Base-by-base conservation (phyloP, 2,113 vertebrate species). In the Nansenia antarctica region DNA sequence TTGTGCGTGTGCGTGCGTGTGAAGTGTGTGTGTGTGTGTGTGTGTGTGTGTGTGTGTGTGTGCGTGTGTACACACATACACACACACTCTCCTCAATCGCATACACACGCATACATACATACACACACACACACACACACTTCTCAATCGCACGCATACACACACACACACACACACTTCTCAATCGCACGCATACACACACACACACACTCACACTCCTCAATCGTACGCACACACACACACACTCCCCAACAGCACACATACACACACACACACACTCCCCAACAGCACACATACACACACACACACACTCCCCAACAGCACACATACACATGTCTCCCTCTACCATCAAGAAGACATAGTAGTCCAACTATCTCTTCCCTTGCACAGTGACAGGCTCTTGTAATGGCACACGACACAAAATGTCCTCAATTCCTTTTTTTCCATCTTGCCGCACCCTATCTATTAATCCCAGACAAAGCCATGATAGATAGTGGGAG, bases 341-440 rank as follows among this genome's bases (percentile, higher is more conserved):
- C 64, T 65, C 69, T 31, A 35, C 15, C 62, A 70, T 55, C 65
- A 74, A 1, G 47, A 54, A 76, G 68, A 80, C 76, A 45, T 66
- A 80, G 66, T 65, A 67, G 61, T 69, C 70, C n/a, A 62, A 52
- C 74, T 70, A 61, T 74, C 68, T 69, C 63, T 68, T 62, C 77
- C 65, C 58, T 66, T 24, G 31, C 55, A 3, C 7, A 66, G 67
- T 55, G 78, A 81, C 72, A 67, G 30, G 34, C 72, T 77, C 69
- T 74, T 72, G 64, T 77, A 76, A 76, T 76, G 80, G 65, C 60
- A 64, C 47, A 64, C 63, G 31, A 45, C 68, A 77, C 71, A 70
- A 65, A 79, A 82, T 65, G 67, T 69, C 75, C 42, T 55, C 42
- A 60, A 24, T 68, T 70, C 37, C 35, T 15, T 63, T 30, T 65